These are phyloP conservation scores for Nasonia oneida DNA, from an alignment of 2,888 invertebrate genomes.

Conservation along the genomic window DNA sequence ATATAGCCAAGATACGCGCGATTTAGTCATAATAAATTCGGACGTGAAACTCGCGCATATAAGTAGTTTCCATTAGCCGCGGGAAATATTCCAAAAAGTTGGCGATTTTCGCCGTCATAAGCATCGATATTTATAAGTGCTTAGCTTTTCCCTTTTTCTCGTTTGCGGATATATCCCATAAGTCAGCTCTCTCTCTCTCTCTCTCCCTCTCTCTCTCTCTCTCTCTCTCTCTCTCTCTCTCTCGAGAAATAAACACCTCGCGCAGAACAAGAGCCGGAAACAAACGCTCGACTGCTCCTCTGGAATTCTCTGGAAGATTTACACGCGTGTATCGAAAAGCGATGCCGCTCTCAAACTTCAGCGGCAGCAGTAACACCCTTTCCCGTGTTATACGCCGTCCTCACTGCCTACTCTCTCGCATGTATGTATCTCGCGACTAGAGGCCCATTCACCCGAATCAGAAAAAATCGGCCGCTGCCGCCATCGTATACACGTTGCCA, in stretches of 20 bases:
- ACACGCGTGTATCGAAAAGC: constrained; percentile 14
- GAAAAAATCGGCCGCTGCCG: constrained; percentile 44
- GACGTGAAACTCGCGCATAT: constrained; percentile 1
- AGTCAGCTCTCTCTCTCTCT: not conserved
- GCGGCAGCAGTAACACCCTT: not conserved
- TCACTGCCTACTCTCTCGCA: not conserved
- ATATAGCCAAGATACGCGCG: not conserved
- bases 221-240: not conserved
- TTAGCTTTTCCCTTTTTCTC: no score
- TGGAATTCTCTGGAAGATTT: not conserved
- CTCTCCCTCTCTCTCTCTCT: no score
- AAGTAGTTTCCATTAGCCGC: not conserved
- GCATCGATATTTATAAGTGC: no score
- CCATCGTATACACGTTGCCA: not conserved
- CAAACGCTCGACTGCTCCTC: not conserved
- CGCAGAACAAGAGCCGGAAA: not conserved
- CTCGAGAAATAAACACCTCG: not conserved
- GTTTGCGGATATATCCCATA: no score
- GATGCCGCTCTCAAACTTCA: not conserved
- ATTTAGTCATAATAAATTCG: constrained; percentile 10
- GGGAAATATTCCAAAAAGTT: not conserved
- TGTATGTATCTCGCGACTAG: not conserved
- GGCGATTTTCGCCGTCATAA: not conserved
- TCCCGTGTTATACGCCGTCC: not conserved
- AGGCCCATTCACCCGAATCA: constrained; percentile 52